Evolutionary conservation across 2,888 invertebrate genomes (phyloP).

Genomic region (Dicroscelio sp.): DNA sequence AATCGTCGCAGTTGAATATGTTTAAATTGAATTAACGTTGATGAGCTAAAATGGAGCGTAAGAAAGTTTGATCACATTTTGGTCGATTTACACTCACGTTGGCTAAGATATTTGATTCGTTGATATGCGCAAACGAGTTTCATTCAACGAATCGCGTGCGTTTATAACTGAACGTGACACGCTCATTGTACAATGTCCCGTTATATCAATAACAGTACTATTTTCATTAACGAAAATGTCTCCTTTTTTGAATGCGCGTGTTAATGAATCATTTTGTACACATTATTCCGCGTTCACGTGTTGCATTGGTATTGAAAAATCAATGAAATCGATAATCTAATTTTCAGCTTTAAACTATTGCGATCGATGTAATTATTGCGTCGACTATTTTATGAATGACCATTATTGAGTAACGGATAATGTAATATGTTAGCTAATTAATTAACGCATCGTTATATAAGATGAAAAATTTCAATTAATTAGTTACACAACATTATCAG

Average conservation of each 20-base stretch:
- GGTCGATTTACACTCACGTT: no score
- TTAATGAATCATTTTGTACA: background rate
- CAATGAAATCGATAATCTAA: background rate
- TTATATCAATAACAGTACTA: slow-evolving; percentile 44
- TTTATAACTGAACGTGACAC: slow-evolving; percentile 40
- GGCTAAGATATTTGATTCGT: no score
- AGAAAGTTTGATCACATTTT: no score
- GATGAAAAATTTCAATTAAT: slow-evolving; percentile 13
- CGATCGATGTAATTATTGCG: slow-evolving; percentile 12
- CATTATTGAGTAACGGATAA: slow-evolving; percentile 27
- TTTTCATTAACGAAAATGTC: slow-evolving; percentile 38
- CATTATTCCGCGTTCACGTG: background rate
- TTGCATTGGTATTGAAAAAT: background rate
- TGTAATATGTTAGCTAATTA: slow-evolving; percentile 15
- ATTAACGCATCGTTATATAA: slow-evolving; percentile 25
- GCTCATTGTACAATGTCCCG: slow-evolving; percentile 33
- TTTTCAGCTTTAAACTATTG: background rate
- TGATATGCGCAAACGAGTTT: no score
- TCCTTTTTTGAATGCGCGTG: background rate
- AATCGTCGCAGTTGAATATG: no score
- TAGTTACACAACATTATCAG: no score
- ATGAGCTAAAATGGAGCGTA: no score
- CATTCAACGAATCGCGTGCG: slow-evolving; percentile 54
- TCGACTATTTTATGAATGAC: slow-evolving; percentile 12
- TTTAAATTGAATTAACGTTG: no score